These are phyloP conservation scores for Gryon sp. DNA, from an alignment of 1,140 invertebrate species.

Conservation along the genomic window DNA sequence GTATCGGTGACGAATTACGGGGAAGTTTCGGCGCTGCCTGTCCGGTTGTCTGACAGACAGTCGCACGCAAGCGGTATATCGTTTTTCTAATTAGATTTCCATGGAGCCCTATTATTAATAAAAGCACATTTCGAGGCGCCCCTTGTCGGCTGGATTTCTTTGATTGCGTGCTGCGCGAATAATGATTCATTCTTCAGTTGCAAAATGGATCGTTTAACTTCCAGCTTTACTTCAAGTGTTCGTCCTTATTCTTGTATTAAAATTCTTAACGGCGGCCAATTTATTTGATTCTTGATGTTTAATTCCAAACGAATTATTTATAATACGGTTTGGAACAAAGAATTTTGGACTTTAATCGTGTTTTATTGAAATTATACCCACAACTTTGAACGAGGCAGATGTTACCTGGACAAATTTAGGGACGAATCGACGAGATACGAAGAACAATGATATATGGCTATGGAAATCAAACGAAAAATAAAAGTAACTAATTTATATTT, in stretches of 20 bases:
- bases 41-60: slow-evolving; percentile 19
- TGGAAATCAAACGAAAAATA: slow-evolving; percentile 20
- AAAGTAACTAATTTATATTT: slow-evolving; percentile 12
- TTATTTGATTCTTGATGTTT: slow-evolving; percentile 47
- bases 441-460: slow-evolving; percentile 6
- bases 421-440: slow-evolving; percentile 9
- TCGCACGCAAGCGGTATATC: slow-evolving; percentile 46
- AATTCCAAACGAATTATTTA: slow-evolving; percentile 52
- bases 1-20: slow-evolving; percentile 36
- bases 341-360: slow-evolving; percentile 29
- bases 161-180: slow-evolving; percentile 48
- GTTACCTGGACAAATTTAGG: slow-evolving; percentile 27
- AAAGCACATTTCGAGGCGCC: slow-evolving; percentile 29
- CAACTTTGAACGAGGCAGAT: slow-evolving; percentile 11
- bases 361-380: slow-evolving; percentile 45
- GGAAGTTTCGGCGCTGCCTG: slow-evolving; percentile 21
- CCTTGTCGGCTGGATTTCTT: slow-evolving; percentile 29
- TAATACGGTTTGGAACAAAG: slow-evolving; percentile 6
- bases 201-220: slow-evolving; percentile 44
- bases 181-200: slow-evolving; percentile 36
- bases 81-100: slow-evolving; percentile 57
- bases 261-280: slow-evolving; percentile 28
- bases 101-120: slow-evolving; percentile 53
- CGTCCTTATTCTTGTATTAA: slow-evolving; percentile 38
- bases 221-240: slow-evolving; percentile 19